phyloP scores from a whole-genome alignment of 2,888 invertebrate genomes.

The Spialia ferax region DNA sequence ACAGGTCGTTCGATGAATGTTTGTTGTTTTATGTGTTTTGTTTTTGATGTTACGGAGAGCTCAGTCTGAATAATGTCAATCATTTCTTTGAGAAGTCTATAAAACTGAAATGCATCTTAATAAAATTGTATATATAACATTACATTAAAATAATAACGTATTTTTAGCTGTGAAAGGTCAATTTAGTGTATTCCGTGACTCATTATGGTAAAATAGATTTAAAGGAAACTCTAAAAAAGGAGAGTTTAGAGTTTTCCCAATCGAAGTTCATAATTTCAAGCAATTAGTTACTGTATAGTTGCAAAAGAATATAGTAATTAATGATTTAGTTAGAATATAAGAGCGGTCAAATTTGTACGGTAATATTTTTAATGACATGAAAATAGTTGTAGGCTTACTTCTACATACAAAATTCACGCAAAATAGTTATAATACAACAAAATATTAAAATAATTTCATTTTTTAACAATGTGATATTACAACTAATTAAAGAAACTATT shows the following conservation, averaged over 20 bases:
- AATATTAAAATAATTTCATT: constrained; percentile 27
- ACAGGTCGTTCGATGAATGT: constrained; percentile 75
- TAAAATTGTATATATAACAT: constrained; percentile 52
- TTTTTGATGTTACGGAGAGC: constrained; percentile 77
- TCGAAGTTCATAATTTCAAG: constrained; percentile 35
- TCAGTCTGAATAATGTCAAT: constrained; percentile 85
- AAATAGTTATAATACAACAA: constrained; percentile 23
- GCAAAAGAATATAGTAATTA: constrained; percentile 28
- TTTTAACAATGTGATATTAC: constrained; percentile 41
- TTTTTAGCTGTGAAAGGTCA: constrained; percentile 38
- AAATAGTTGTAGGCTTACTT: constrained; percentile 36
- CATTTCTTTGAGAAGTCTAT: constrained; percentile 77
- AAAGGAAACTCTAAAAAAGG: constrained; percentile 35
- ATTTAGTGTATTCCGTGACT: constrained; percentile 35
- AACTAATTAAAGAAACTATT: constrained; percentile 39
- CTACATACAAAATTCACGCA: constrained; percentile 31
- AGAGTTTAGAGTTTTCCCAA: constrained; percentile 34
- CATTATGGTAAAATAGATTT: constrained; percentile 24
- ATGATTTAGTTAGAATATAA: constrained; percentile 35
- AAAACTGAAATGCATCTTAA: constrained; percentile 49
- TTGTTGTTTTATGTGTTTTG: constrained; percentile 82
- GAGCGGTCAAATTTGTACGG: constrained; percentile 41
- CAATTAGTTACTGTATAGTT: constrained; percentile 28
- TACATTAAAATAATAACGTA: constrained; percentile 35
- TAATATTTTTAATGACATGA: constrained; percentile 39